Evolutionary conservation across 53 echinoderm and acorn worm species (phyloP), one percentile per base, ranked within the genome.

Genomic region (Luidia sarsii): DNA sequence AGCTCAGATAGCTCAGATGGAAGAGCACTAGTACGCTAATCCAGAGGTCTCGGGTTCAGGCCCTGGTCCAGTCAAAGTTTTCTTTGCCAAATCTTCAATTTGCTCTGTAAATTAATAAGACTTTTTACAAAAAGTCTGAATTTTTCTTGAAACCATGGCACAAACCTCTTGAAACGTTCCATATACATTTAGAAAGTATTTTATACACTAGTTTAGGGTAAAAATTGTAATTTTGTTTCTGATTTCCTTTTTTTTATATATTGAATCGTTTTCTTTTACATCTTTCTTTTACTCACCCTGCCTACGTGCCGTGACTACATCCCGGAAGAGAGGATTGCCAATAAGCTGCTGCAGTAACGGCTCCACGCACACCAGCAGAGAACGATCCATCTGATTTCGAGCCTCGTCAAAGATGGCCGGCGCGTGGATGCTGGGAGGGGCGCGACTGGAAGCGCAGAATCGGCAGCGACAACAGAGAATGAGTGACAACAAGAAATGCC

Each of bases 291-390:
- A 16, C 51, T 56, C 67, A 88, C 92, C 88, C 79, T 82, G 77
- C 41, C 50, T 82, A 30, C 67, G 32, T 15, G 55, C 71, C 1
- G 90, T 84, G 23, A 94, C 85, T 11, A 52, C n/a, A 19, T 84
- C 94, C 61, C 87, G 80, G 69, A 99, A 99, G 6, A 39, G 53
- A 29, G 45, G 48, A 36, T 85, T 82, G 22, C 75, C 60, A 13
- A 94, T 16, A 3, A 99, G 61, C 35, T 61, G 81, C 41, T 88
- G 90, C 11, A 94, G 51, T 10, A 99, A 67, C 32, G 99, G 99
- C 57, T 99, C 99, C 32, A 90, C 87, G 36, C 88, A 94, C 27
- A 89, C 88, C 61, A 94, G 57, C 11, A 99, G 51, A 32, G 89
- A 74, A 21, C 83, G 66, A 48, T 91, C 87, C 52, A 94, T 32